Conservation (phyloP, 2,888 invertebrate genomes). For the Epinotia nisella region DNA sequence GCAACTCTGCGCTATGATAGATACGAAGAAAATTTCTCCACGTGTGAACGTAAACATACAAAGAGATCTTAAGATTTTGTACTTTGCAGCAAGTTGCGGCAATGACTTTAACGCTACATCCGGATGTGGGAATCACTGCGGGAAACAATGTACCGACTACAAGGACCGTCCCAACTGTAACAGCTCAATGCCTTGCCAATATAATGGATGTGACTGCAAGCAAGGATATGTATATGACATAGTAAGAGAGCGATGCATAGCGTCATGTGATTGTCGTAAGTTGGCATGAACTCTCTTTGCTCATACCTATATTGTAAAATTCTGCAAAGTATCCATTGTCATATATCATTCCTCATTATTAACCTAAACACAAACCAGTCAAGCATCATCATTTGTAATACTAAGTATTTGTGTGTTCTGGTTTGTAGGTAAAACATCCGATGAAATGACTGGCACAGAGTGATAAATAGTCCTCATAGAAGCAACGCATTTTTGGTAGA, state of each 20-base stretch:
- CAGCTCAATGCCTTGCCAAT: constrained; percentile 52
- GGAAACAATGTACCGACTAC: constrained; percentile 46
- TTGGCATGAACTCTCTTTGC: constrained; percentile 5
- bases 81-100: constrained; percentile 41
- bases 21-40: too few species aligned
- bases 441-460: too few species aligned
- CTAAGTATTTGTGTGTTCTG: too few species aligned
- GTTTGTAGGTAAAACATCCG: too few species aligned
- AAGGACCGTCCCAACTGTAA: constrained; percentile 49
- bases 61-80: background rate
- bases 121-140: constrained; percentile 48
- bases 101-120: constrained; percentile 41
- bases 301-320: background rate
- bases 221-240: constrained; percentile 56
- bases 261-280: constrained; percentile 49
- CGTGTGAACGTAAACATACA: too few species aligned
- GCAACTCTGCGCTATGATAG: too few species aligned
- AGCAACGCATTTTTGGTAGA: too few species aligned
- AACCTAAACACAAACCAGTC: too few species aligned
- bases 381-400: too few species aligned
- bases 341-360: too few species aligned
- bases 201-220: constrained; percentile 61
- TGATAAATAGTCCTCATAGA: too few species aligned
- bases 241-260: constrained; percentile 54
- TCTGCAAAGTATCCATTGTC: too few species aligned